Evolutionary conservation across 2,113 vertebrate genomes (phyloP).

Genomic region (Hydropotes inermis): DNA sequence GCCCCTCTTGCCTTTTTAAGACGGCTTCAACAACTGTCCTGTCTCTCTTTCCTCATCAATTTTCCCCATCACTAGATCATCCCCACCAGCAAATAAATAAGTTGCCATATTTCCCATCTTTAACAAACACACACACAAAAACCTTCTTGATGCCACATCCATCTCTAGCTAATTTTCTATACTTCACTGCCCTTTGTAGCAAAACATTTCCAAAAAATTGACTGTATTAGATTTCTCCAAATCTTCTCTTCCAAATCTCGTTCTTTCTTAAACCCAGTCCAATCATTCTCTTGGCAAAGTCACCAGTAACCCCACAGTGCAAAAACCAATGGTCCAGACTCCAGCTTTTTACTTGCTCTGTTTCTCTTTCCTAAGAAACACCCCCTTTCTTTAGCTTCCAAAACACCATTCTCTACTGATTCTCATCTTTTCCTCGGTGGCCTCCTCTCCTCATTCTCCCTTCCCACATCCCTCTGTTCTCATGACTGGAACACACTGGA

Average conservation of each 20-base stretch:
- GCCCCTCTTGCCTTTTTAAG: neutral
- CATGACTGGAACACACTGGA: neutral
- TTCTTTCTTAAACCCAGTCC: neutral
- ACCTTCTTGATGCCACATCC: neutral
- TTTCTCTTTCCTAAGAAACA: neutral
- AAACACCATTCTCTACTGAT: neutral
- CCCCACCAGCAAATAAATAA: neutral
- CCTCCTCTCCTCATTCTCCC: neutral
- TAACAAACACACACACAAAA: neutral
- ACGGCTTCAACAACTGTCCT: neutral
- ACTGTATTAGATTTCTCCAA: neutral
- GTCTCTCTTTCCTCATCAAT: neutral
- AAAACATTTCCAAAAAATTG: neutral
- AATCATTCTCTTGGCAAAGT: neutral
- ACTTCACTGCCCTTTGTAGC: neutral
- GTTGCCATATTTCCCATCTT: neutral
- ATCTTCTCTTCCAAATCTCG: neutral
- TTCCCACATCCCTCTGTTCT: neutral
- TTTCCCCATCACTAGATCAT: neutral
- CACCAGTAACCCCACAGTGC: neutral
- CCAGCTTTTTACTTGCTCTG: neutral
- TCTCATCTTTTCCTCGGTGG: neutral
- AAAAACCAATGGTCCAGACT: neutral
- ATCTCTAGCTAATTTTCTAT: neutral
- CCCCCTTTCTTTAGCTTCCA: neutral